Conservation (phyloP, 2,888 invertebrate genomes). For the Shargacucullia verbasci region DNA sequence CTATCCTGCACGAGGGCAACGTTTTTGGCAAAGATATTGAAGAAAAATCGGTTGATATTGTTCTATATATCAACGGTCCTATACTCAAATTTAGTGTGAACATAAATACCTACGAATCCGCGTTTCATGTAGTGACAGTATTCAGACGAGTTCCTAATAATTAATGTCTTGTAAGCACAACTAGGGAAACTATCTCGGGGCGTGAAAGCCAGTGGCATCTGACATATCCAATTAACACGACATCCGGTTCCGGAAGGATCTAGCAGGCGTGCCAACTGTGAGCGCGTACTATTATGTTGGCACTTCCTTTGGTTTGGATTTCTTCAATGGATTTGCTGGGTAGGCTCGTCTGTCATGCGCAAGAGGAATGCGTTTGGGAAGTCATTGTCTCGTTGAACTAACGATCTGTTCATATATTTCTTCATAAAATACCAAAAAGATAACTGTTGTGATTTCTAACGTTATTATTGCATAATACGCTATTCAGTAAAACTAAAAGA, state of each 20-base stretch:
- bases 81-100: conserved; percentile 34
- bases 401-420: conserved; percentile 9
- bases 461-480: too few relatives aligned
- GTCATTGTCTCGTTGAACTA: conserved; percentile 8
- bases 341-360: conserved; percentile 8
- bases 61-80: conserved; percentile 3
- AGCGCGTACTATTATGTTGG: conserved; percentile 62
- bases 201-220: conserved; percentile 85
- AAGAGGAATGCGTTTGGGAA: conserved; percentile 1
- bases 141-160: conserved; percentile 74
- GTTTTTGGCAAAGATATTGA: too few relatives aligned
- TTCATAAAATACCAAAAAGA: too few relatives aligned
- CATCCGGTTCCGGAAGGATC: conserved; percentile 78
- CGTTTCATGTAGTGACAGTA: conserved; percentile 59
- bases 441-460: too few relatives aligned
- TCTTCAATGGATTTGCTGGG: conserved; percentile 54
- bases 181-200: conserved; percentile 81
- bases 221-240: conserved; percentile 88
- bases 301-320: conserved; percentile 64
- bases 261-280: conserved; percentile 67
- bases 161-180: conserved; percentile 83
- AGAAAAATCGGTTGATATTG: not conserved
- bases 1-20: too few relatives aligned
- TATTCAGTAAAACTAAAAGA: too few relatives aligned
- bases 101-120: conserved; percentile 21